phyloP scores from a whole-genome alignment of 2,888 invertebrate genomes.

The Therioaphis trifolii region DNA sequence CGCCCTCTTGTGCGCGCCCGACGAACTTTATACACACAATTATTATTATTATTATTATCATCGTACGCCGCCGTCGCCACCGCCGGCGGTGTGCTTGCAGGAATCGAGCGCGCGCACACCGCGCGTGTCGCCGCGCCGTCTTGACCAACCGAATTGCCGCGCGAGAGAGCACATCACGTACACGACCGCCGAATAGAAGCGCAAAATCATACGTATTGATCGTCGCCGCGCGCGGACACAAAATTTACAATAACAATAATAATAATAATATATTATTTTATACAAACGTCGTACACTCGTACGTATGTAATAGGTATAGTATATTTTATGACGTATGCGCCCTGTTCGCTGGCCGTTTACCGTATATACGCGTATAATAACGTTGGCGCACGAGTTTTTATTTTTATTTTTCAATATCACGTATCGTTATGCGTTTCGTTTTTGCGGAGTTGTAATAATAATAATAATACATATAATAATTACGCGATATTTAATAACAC shows the following conservation, averaged over 20 bases:
- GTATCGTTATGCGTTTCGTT: background rate
- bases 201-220: conserved; percentile 22
- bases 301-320: no score
- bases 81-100: background rate
- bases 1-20: background rate
- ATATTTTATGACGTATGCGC: no score
- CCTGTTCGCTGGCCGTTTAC: no score
- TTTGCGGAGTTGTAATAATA: background rate
- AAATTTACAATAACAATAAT: no score
- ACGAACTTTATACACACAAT: background rate
- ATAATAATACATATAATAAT: background rate
- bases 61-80: background rate
- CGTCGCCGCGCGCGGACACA: background rate
- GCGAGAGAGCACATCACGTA: background rate
- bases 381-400: no score
- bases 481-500: background rate
- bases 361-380: no score
- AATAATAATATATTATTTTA: no score
- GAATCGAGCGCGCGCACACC: background rate
- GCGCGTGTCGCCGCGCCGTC: background rate
- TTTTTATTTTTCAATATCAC: no score
- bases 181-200: background rate
- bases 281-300: no score
- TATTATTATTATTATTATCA: background rate
- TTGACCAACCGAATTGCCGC: conserved; percentile 13